These are phyloP conservation scores for Pseudeuparius sepicola DNA, from an alignment of 2,888 invertebrate genomes.

Conservation along the genomic window DNA sequence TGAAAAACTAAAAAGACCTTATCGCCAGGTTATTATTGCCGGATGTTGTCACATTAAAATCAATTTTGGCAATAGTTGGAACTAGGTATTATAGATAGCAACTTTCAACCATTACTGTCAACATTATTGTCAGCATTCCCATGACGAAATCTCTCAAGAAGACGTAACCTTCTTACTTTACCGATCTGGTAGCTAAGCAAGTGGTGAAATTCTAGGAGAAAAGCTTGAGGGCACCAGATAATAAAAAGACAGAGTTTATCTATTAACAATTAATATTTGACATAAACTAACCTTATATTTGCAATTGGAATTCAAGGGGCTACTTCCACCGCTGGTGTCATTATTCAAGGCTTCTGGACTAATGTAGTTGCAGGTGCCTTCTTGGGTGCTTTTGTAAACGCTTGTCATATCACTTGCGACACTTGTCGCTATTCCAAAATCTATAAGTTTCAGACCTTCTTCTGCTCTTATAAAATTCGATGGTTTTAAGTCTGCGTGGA, in stretches of 20 bases:
- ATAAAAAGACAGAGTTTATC: slow-evolving; percentile 1
- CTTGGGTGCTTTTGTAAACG: slow-evolving; percentile 69
- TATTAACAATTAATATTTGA: slow-evolving; percentile 10
- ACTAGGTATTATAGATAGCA: too few species aligned
- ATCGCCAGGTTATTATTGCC: too few species aligned
- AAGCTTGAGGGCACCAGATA: too few species aligned
- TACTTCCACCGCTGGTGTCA: slow-evolving; percentile 38
- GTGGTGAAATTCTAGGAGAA: too few species aligned
- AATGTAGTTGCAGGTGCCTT: slow-evolving; percentile 92
- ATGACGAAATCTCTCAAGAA: too few species aligned
- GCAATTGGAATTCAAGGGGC: slow-evolving; percentile 37
- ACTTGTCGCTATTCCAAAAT: slow-evolving; percentile 92
- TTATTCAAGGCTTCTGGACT: slow-evolving; percentile 85
- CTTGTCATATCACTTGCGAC: slow-evolving; percentile 83
- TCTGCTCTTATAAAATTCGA: slow-evolving; percentile 88
- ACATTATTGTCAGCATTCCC: too few species aligned
- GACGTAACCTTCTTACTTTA: too few species aligned
- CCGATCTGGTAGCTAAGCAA: too few species aligned
- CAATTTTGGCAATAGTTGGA: too few species aligned
- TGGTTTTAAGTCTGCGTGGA: slow-evolving; percentile 95
- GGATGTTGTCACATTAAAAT: too few species aligned
- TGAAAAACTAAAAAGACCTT: too few species aligned
- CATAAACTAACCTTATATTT: slow-evolving; percentile 44
- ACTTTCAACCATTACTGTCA: too few species aligned
- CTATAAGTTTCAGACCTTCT: slow-evolving; percentile 84